Base-by-base conservation (phyloP, 1,140 invertebrate species). In the Agrypnia vestita region DNA sequence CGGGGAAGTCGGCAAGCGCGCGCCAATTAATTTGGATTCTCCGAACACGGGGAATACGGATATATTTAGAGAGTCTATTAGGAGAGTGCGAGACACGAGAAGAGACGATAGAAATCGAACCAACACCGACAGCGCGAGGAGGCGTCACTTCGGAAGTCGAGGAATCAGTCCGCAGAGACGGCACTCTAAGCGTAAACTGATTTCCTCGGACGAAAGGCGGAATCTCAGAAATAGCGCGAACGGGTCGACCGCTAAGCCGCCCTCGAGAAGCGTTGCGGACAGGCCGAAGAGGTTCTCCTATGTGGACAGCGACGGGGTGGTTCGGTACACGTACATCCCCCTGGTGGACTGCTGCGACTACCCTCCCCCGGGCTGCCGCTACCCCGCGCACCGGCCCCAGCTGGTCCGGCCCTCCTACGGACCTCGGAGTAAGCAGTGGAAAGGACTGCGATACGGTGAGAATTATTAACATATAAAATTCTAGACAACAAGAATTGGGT, bases 401-500 rank as follows among this genome's bases (percentile, higher is more conserved):
- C 56, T 71, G 17, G 46, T 69, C 4, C 59, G 73, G 17, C 79
- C 82, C n/a, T 80, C 82, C 12, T 83, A 83, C 59, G 82, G 82
- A 72, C 82, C 82, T 12, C 25, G 62, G 17, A 83, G 53, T 51
- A 62, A 43, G 71, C 47, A 76, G 8, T 83, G 82, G 82, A 79
- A 46, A 47, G 82, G 82, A 74, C 76, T 83, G 3, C 73, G n/a
- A 12, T 53, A 80, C 55, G 82, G 82, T 83, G 64, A 83, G 81
- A 44, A 79, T 35, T 35, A 35, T 35, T 3, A 35, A 35, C 25
- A 35, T 6, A 35, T 35, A n/a, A n/a, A n/a, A n/a, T n/a, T n/a
- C n/a, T n/a, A n/a, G n/a, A n/a, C n/a, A n/a, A n/a, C n/a, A n/a
- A n/a, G n/a, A n/a, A n/a, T n/a, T n/a, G n/a, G n/a, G n/a, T n/a